Percentiles rank a stretch among this genome's conserved stretches.
Conservation (phyloP, 2,888 invertebrate genomes). For the Drosophila cracens region DNA sequence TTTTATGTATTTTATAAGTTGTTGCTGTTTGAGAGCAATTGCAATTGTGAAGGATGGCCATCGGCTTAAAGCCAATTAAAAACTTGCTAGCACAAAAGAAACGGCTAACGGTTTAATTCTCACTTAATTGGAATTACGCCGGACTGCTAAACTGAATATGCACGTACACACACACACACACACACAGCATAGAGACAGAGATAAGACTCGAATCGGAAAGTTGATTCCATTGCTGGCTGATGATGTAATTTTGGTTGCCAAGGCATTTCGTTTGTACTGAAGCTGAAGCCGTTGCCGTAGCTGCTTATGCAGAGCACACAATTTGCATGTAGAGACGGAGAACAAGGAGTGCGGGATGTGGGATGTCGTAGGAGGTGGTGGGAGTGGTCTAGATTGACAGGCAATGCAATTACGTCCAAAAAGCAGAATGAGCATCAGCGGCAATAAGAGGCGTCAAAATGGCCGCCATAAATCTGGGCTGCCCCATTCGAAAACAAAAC, state of each 20-base stretch:
- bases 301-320: constrained; percentile 53
- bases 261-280: constrained; percentile 20
- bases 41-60: constrained; percentile 31
- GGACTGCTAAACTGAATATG: constrained; percentile 27
- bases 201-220: constrained; percentile 23
- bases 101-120: constrained; percentile 72
- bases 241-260: constrained; percentile 69
- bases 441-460: constrained; percentile 67
- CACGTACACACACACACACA: constrained; percentile 11
- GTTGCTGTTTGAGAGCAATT: constrained; percentile 18
- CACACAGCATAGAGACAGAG: background rate
- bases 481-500: constrained; percentile 37
- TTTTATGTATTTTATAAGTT: constrained; percentile 33
- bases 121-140: constrained; percentile 76
- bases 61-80: constrained; percentile 73
- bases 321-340: constrained; percentile 54
- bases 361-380: background rate
- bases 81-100: constrained; percentile 49
- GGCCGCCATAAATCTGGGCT: constrained; percentile 71
- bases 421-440: constrained; percentile 19
- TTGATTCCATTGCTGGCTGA: constrained; percentile 38
- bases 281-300: constrained; percentile 1
- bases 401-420: constrained; percentile 76
- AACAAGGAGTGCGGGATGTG: background rate
- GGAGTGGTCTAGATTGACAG: constrained; percentile 66